Percentiles rank a stretch among this genome's conserved stretches.
Conservation (phyloP, 2,113 vertebrate genomes). For the Anthoscopus minutus region DNA sequence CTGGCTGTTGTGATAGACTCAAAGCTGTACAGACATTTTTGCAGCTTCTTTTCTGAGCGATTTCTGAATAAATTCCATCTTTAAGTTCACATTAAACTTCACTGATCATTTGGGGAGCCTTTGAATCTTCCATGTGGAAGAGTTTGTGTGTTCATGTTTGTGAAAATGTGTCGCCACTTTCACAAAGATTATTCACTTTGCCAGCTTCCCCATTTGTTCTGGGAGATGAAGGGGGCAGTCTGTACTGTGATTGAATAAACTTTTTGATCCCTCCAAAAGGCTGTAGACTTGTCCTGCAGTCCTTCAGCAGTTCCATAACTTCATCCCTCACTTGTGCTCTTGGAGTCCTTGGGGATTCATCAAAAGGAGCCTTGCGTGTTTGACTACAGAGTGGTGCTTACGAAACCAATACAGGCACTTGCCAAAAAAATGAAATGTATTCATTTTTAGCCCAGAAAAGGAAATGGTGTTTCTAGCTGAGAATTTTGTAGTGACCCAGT, state of each 20-base stretch:
- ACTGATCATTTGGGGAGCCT: background rate
- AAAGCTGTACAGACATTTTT: background rate
- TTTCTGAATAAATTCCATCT: background rate
- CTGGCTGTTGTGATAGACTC: background rate
- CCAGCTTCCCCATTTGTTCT: background rate
- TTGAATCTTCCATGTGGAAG: background rate
- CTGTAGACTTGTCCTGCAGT: background rate
- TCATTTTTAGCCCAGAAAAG: conserved; percentile 4
- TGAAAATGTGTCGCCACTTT: background rate
- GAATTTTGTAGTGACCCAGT: background rate
- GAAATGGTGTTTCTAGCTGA: background rate
- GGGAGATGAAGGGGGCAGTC: background rate
- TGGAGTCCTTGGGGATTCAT: background rate
- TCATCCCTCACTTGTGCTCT: background rate
- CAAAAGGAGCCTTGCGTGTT: background rate
- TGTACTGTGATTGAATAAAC: background rate
- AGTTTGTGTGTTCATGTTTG: background rate
- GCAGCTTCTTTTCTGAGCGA: background rate
- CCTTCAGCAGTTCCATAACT: background rate
- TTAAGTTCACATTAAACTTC: background rate
- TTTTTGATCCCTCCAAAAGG: background rate
- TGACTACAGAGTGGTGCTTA: background rate
- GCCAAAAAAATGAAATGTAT: background rate
- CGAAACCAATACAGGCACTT: background rate
- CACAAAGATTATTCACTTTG: background rate